A percentile compares a stretch with the other conserved stretches of the same genome.
These are phyloP conservation scores for Danio kyathit DNA, from an alignment of 2,797 vertebrate species.

Conservation along the genomic window DNA sequence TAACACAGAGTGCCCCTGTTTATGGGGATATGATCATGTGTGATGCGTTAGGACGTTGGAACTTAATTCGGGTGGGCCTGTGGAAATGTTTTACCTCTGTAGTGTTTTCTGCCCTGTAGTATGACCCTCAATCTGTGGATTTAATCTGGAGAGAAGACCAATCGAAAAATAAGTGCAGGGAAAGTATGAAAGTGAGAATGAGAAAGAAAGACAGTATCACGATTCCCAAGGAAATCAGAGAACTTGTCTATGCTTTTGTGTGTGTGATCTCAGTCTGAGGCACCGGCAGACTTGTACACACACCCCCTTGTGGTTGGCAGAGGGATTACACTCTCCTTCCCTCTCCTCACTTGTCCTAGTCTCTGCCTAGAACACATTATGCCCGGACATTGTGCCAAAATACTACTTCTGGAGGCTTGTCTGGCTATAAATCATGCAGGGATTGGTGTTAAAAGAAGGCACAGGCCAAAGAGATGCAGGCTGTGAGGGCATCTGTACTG, in stretches of 20 bases:
- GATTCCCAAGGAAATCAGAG: constrained; percentile 1
- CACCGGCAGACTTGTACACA: constrained; percentile 14
- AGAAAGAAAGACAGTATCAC: not conserved
- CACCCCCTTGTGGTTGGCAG: constrained; percentile 77
- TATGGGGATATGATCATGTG: constrained; percentile 68
- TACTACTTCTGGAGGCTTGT: constrained; percentile 51
- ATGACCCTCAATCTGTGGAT: constrained; percentile 22
- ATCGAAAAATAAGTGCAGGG: constrained; percentile 7
- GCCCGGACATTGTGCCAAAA: constrained; percentile 35
- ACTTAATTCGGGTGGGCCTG: constrained; percentile 62
- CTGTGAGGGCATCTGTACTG: constrained; percentile 60
- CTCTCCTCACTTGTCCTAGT: constrained; percentile 16
- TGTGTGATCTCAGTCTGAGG: not conserved
- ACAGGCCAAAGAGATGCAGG: constrained; percentile 46
- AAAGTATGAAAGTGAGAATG: constrained; percentile 19
- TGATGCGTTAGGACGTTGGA: constrained; percentile 68
- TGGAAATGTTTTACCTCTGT: constrained; percentile 56
- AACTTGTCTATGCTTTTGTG: constrained; percentile 5
- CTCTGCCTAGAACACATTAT: constrained; percentile 32
- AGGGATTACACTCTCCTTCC: constrained; percentile 63
- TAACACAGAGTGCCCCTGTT: constrained; percentile 49
- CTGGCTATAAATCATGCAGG: constrained; percentile 53
- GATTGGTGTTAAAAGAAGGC: constrained; percentile 56
- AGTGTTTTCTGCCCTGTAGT: constrained; percentile 51
- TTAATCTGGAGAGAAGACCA: not conserved